Evolutionary conservation across 2,113 vertebrate species (phyloP), one percentile per base, ranked within the genome.

Genomic region (Ochotona curzoniae): DNA sequence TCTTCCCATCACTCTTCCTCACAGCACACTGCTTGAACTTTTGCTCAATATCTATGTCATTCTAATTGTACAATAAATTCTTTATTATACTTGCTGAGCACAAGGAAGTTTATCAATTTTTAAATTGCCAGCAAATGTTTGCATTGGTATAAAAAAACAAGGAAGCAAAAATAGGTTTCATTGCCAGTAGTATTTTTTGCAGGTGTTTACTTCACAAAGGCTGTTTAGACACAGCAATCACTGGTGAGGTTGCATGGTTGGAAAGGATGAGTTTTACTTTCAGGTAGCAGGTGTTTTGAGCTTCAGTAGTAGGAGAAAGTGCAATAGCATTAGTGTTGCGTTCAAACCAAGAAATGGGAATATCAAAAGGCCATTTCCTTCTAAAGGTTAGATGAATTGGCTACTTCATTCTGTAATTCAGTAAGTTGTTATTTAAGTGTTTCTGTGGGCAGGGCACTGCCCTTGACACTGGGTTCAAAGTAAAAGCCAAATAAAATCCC

Each of bases 351-450:
- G 80, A 67, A 54, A 73, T 35, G 75, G 61, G 86, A 82, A 78
- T 85, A 82, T 47, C 38, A 93, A 73, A 6, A 95, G 35, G 13
- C 67, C 21, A 74, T 81, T 79, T 82, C 51, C 64, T 70, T 88
- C 12, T 70, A 17, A 67, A 23, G 57, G 51, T 67, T 79, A 60
- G 70, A 57, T 49, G 61, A 81, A 57, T 9, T 49, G 12, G 54
- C 51, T 15, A 81, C 49, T 35, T n/a, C 32, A 32, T 49, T 63
- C 17, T 47, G 4, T 84, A 38, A 73, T 13, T 78, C 69, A 73
- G 71, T 8, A 81, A 28, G 44, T 67, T 86, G 71, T 85, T 87
- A 49, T 89, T 61, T 90, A 83, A 30, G 25, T 78, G 91, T 74
- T 85, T 0, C 85, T 71, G 26, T 13, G 64, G 90, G 60, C 0